Conservation (phyloP, 2,113 vertebrate genomes). For the Pachycephala philippinensis region DNA sequence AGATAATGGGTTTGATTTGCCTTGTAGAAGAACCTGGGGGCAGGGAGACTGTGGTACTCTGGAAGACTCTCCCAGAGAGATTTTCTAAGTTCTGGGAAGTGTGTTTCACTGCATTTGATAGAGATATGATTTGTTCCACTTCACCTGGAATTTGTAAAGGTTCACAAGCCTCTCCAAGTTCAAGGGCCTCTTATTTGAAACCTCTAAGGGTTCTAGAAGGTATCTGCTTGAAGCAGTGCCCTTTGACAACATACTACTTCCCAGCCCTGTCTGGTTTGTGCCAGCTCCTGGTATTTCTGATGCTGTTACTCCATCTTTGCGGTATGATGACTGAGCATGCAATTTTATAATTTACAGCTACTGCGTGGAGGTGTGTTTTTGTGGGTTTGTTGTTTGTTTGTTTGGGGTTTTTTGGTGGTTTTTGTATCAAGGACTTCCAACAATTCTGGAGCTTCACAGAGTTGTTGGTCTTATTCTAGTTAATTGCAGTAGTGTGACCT, state of each 20-base stretch:
- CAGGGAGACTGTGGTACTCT: not conserved
- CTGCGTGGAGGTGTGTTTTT: not conserved
- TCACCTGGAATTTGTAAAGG: not conserved
- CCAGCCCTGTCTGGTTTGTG: not conserved
- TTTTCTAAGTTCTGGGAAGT: not conserved
- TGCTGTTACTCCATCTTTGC: not conserved
- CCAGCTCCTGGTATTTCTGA: not conserved
- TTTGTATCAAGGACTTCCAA: not conserved
- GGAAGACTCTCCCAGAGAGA: not conserved
- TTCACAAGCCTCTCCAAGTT: not conserved
- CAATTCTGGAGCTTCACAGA: not conserved
- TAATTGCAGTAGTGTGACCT: not conserved
- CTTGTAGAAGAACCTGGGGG: not conserved
- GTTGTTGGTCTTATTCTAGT: not conserved
- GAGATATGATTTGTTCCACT: not conserved
- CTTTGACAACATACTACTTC: not conserved
- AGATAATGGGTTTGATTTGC: not conserved
- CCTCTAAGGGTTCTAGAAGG: not conserved
- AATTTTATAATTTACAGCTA: not conserved
- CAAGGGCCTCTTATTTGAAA: not conserved
- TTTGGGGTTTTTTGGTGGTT: not conserved
- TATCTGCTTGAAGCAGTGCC: not conserved
- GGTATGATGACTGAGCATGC: not conserved
- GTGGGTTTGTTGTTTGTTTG: not conserved
- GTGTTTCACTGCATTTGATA: not conserved